Percentiles rank a stretch among this genome's conserved stretches.
These are phyloP conservation scores for Conchocele bisecta DNA, from an alignment of 2,888 invertebrate genomes.

Conservation along the genomic window DNA sequence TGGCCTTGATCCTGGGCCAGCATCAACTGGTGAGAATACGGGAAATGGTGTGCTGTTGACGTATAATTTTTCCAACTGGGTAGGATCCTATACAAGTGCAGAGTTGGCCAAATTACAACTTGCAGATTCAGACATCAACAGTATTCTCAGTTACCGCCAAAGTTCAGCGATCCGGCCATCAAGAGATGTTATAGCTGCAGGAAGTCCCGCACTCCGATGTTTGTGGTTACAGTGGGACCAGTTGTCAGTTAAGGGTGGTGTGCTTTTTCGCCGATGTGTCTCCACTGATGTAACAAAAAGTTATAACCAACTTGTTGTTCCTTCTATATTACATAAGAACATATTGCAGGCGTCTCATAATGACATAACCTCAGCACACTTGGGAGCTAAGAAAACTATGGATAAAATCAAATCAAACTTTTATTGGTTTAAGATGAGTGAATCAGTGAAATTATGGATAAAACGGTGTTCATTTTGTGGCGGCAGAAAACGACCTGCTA, in stretches of 20 bases:
- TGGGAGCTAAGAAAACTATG: conserved; percentile 18
- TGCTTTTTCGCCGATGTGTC: conserved; percentile 8
- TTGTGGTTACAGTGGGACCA: conserved; percentile 23
- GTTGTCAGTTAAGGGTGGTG: conserved; percentile 8
- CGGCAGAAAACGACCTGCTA: conserved; percentile 11
- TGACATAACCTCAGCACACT: background rate
- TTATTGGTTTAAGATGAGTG: conserved; percentile 19
- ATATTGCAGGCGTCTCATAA: background rate
- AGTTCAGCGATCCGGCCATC: background rate
- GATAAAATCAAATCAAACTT: conserved; percentile 9
- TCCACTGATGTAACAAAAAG: background rate
- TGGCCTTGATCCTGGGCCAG: no score
- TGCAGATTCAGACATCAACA: conserved; percentile 1
- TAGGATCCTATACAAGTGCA: no score
- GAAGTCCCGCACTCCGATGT: conserved; percentile 1
- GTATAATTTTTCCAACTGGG: no score
- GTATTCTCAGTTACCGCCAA: background rate
- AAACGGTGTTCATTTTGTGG: conserved; percentile 18
- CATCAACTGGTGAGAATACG: no score
- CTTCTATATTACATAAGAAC: background rate
- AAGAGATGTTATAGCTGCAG: conserved; percentile 5
- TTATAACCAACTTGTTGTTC: background rate
- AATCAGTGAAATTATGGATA: conserved; percentile 4
- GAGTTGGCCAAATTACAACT: no score
- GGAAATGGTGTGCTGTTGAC: no score